Conservation (phyloP, 2,888 invertebrate species). For the Drosophila anceps region DNA sequence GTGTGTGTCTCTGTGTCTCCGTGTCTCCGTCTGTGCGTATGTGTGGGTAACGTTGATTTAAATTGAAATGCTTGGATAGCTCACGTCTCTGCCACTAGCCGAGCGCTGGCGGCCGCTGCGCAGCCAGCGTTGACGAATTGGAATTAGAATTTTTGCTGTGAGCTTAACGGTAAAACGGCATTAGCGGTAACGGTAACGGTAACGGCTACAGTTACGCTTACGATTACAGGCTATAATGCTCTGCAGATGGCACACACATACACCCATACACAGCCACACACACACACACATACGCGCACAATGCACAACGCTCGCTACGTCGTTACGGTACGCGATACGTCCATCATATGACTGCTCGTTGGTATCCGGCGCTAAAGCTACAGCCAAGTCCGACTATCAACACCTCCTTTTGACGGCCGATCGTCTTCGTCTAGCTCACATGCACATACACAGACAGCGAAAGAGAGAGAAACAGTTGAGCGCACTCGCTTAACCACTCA, state of each 20-base stretch:
- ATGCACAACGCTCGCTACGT: constrained; percentile 35
- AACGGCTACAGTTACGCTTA: not conserved
- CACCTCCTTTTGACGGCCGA: constrained; percentile 69
- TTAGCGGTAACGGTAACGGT: constrained; percentile 17
- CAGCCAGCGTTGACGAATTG: constrained; percentile 46
- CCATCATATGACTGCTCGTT: constrained; percentile 75
- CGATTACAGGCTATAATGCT: constrained; percentile 23
- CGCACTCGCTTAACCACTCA: not conserved
- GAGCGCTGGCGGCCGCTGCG: constrained; percentile 52
- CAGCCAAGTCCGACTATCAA: constrained; percentile 66
- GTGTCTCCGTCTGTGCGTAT: constrained; percentile 22
- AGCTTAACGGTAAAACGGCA: constrained; percentile 30
- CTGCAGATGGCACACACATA: constrained; percentile 2
- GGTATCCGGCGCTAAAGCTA: constrained; percentile 59
- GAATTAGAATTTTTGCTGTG: constrained; percentile 37
- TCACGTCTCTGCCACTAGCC: constrained; percentile 67
- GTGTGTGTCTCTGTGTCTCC: constrained; percentile 21
- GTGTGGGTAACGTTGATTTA: constrained; percentile 52
- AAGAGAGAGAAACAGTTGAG: constrained; percentile 2
- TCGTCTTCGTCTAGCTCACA: constrained; percentile 30
- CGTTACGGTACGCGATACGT: constrained; percentile 72
- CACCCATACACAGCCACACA: not conserved
- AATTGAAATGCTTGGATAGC: constrained; percentile 70
- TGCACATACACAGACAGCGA: constrained; percentile 1
- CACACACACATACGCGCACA: constrained; percentile 3